A percentile compares a stretch with the other conserved stretches of the same genome.
These are phyloP conservation scores for Nezara viridula DNA, from an alignment of 2,888 invertebrate species.

Conservation along the genomic window DNA sequence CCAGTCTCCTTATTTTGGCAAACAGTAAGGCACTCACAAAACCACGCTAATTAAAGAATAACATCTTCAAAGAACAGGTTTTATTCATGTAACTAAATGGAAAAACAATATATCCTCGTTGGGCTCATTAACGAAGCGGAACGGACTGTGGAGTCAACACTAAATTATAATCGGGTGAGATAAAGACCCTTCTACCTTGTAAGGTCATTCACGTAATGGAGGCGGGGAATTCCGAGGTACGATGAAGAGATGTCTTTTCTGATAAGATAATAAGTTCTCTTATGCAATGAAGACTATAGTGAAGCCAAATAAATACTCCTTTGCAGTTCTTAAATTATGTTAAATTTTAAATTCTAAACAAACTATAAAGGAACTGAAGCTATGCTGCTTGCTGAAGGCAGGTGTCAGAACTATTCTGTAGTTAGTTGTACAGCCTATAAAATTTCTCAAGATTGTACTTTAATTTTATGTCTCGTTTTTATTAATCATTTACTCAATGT, in stretches of 20 bases:
- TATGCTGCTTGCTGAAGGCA: no score
- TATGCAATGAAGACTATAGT: background rate
- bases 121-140: background rate
- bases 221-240: background rate
- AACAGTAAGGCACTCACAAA: background rate
- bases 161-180: background rate
- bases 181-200: background rate
- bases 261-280: slow-evolving; percentile 7
- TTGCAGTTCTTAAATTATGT: no score
- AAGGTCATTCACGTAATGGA: background rate
- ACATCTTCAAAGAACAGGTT: no score
- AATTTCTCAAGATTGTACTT: no score
- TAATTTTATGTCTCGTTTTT: no score
- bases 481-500: no score
- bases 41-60: background rate
- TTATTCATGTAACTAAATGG: background rate
- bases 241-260: background rate
- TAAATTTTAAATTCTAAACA: no score
- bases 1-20: background rate
- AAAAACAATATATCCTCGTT: background rate
- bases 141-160: background rate
- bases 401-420: no score
- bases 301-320: no score
- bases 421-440: no score
- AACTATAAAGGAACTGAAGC: no score